Conservation (phyloP, 2,797 vertebrate genomes). For the Myotis myotis region DNA sequence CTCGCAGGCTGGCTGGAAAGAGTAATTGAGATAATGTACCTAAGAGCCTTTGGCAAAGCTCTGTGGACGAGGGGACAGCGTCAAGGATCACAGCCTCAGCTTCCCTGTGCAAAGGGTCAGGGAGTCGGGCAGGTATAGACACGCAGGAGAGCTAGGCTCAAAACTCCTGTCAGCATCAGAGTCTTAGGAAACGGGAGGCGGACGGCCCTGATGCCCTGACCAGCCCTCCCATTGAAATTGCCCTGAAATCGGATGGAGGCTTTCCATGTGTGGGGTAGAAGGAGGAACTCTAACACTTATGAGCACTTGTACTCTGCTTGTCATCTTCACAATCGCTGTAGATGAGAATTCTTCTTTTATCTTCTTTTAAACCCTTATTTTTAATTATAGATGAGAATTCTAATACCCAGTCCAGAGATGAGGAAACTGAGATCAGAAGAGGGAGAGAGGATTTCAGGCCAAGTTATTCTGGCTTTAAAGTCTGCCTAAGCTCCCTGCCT, state of each 20-base stretch:
- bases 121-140: neutral
- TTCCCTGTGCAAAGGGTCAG: neutral
- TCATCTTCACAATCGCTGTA: neutral
- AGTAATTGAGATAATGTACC: neutral
- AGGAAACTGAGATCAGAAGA: neutral
- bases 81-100: neutral
- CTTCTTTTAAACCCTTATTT: neutral
- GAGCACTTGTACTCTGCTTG: neutral
- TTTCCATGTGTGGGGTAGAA: neutral
- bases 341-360: neutral
- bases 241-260: neutral
- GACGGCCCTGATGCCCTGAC: no score
- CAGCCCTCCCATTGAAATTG: neutral
- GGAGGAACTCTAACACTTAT: neutral
- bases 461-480: neutral
- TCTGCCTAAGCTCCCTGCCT: neutral
- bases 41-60: neutral
- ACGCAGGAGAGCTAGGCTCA: neutral
- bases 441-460: neutral
- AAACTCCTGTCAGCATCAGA: neutral
- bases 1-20: neutral
- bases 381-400: neutral
- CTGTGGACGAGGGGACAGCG: fast-evolving
- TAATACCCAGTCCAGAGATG: neutral
- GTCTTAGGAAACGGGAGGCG: neutral